A percentile compares a stretch with the other conserved stretches of the same genome.
Conservation (phyloP, 2,888 invertebrate species). For the Drosophila rubida region DNA sequence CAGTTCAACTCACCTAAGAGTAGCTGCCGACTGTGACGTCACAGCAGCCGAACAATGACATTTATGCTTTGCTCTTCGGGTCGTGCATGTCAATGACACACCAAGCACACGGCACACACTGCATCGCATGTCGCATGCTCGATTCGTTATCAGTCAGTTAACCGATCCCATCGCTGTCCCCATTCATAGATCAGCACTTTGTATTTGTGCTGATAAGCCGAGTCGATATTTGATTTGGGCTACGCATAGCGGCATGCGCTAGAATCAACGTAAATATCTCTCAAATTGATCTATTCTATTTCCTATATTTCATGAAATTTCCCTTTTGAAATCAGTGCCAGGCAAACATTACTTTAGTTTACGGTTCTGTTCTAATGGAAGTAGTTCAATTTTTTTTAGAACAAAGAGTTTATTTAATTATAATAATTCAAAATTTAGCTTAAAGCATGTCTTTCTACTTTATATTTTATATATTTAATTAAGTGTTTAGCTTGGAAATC, state of each 20-base stretch:
- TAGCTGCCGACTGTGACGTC: slow-evolving; percentile 21
- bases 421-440: too few relatives aligned
- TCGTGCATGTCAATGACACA: slow-evolving; percentile 38
- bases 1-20: slow-evolving; percentile 55
- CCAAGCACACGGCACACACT: not conserved
- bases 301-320: not conserved
- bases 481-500: too few relatives aligned
- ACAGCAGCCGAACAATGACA: slow-evolving; percentile 37
- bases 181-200: not conserved
- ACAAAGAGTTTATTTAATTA: too few relatives aligned
- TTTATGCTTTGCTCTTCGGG: slow-evolving; percentile 8
- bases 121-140: not conserved
- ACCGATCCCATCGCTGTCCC: not conserved
- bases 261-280: not conserved
- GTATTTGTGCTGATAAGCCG: not conserved
- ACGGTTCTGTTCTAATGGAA: too few relatives aligned
- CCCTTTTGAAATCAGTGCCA: not conserved
- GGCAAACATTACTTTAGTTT: not conserved
- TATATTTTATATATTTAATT: too few relatives aligned
- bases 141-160: slow-evolving; percentile 32
- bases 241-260: not conserved
- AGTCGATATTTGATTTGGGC: not conserved
- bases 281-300: not conserved
- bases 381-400: too few relatives aligned
- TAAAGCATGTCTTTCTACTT: too few relatives aligned